Base-by-base conservation (phyloP, 92 coral and sea anemone species). In the Metridium senile region DNA sequence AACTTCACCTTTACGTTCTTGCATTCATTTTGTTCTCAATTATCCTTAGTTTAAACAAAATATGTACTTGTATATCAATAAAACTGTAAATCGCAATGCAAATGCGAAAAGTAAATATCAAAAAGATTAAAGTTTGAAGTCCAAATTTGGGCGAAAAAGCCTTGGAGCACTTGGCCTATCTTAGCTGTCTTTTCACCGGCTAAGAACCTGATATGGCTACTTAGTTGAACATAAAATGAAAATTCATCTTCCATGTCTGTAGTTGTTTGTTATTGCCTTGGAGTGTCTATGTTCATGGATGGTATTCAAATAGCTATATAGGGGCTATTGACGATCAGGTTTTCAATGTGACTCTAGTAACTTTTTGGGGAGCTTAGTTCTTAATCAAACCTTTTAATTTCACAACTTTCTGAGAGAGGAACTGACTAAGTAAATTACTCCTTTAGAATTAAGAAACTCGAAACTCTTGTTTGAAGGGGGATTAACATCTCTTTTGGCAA, bases 311-410 rank as follows among this genome's bases (percentile, higher is more conserved):
- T 73, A 73, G 78, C 78, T 73, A 63, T n/a, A n/a, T 56, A 73
- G 78, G 78, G 78, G 66, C 54, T 73, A 73, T 73, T 73, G 67
- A 73, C 66, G 33, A 73, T 49, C 78, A n/a, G 78, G 58, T 73
- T 73, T 73, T 73, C 23, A 9, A 58, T 72, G 53, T 73, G 52
- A 73, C 66, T 52, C 68, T 73, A 33, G 31, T 1, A 33, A 33
- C 78, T 73, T 23, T 73, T 73, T 67, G 67, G 78, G 78, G 78
- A 58, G 78, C 76, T 73, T 73, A 73, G 78, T 45, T 49, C 66
- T 73, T 58, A 73, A 73, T 73, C 78, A 73, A 73, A 29, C 78
- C 27, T 23, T 73, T 73, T 54, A 13, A 56, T 32, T 58, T 33
- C 67, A 20, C 29, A 56, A 73, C 20, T 23, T 73, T 73, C 13